A percentile compares a stretch with the other conserved stretches of the same genome.
These are phyloP conservation scores for Anabas testudineus DNA, from an alignment of 2,797 vertebrate species.

Conservation along the genomic window DNA sequence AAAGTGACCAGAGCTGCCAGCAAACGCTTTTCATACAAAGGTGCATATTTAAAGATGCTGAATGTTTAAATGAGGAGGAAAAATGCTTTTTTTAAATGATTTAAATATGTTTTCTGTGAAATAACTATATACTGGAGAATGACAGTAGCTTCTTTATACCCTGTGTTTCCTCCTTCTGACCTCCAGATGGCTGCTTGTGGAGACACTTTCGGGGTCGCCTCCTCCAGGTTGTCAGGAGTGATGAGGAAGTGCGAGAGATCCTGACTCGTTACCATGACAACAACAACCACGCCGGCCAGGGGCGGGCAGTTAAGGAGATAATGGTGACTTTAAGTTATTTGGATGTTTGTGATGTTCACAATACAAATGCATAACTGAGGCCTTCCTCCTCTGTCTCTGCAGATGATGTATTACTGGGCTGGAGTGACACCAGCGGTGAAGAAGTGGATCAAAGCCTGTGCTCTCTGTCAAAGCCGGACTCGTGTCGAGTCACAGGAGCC, in stretches of 20 bases:
- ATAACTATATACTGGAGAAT: too few species aligned
- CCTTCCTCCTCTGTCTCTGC: background rate
- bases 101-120: too few species aligned
- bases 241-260: conserved; percentile 62
- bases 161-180: background rate
- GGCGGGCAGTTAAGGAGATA: conserved; percentile 51
- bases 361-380: too few species aligned
- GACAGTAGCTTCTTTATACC: too few species aligned
- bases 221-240: conserved; percentile 62
- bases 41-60: conserved; percentile 40
- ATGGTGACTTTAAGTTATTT: conserved; percentile 52
- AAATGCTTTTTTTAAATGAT: too few species aligned
- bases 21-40: conserved; percentile 68
- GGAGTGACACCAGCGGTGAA: conserved; percentile 59
- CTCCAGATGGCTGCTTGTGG: conserved; percentile 62
- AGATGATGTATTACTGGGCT: conserved; percentile 73
- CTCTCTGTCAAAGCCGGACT: conserved; percentile 32
- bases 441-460: conserved; percentile 60
- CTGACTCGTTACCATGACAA: conserved; percentile 69
- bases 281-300: conserved; percentile 60
- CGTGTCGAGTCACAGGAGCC: background rate
- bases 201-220: conserved; percentile 57
- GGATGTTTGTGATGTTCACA: background rate
- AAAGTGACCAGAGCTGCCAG: conserved; percentile 44
- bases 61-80: too few species aligned